phyloP scores from a whole-genome alignment of 2,797 vertebrate species.

The Synaphobranchus kaupii region DNA sequence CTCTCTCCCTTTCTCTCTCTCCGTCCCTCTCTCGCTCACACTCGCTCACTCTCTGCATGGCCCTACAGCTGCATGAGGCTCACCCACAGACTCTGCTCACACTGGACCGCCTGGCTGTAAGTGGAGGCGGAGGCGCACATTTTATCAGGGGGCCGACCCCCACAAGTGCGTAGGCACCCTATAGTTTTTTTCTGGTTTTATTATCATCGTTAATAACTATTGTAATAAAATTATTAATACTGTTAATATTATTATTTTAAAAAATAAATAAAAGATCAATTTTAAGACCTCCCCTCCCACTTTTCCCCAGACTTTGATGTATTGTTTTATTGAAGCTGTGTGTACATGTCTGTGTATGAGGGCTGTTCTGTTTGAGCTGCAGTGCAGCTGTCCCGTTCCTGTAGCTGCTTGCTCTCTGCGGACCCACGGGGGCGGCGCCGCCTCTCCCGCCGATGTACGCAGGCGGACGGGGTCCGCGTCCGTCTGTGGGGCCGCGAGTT shows the following conservation, averaged over 20 bases:
- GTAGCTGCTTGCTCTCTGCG: not conserved
- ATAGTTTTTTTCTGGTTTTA: not conserved
- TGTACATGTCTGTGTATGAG: not conserved
- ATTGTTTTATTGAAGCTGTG: not conserved
- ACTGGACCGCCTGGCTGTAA: not conserved
- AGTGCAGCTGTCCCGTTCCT: not conserved
- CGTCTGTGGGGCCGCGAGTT: not conserved
- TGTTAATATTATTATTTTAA: not conserved
- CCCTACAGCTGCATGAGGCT: slow-evolving; percentile 21
- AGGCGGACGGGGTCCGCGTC: not conserved
- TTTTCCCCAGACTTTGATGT: not conserved
- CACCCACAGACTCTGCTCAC: slow-evolving; percentile 18
- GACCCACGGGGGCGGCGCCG: not conserved
- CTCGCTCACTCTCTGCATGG: slow-evolving; percentile 33
- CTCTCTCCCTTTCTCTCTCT: not conserved
- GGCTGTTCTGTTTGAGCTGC: not conserved
- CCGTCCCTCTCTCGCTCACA: slow-evolving; percentile 34
- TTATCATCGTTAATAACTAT: not conserved
- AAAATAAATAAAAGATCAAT: too few species aligned
- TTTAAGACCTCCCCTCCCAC: not conserved
- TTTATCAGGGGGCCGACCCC: not conserved
- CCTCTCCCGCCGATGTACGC: not conserved
- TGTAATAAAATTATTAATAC: too few species aligned
- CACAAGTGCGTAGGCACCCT: too few species aligned
- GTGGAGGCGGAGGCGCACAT: not conserved